phyloP scores from a whole-genome alignment of 2,888 invertebrate species.

The Aplocera efformata region DNA sequence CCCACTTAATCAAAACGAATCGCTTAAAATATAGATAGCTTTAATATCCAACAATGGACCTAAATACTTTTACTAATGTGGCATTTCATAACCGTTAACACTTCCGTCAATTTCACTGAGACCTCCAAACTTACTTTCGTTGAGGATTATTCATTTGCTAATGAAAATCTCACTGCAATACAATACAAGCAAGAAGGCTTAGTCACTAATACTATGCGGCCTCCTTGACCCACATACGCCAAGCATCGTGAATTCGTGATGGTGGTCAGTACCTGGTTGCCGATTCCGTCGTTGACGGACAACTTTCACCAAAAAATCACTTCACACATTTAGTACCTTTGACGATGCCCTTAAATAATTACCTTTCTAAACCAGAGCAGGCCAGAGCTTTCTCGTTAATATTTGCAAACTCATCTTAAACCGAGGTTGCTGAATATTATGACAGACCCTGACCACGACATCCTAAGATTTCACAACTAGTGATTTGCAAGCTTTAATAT shows the following conservation, averaged over 20 bases:
- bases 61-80: too few species aligned
- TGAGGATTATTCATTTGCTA: constrained; percentile 36
- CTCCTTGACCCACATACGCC: constrained; percentile 69
- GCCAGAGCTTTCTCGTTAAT: background rate
- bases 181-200: constrained; percentile 50
- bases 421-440: constrained; percentile 15
- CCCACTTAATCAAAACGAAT: too few species aligned
- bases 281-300: constrained; percentile 54
- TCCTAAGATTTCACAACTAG: constrained; percentile 20
- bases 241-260: constrained; percentile 58
- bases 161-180: constrained; percentile 44
- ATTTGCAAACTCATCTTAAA: constrained; percentile 10
- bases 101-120: constrained; percentile 16
- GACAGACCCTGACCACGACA: constrained; percentile 21
- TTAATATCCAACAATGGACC: too few species aligned
- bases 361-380: constrained; percentile 12
- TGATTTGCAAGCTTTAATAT: constrained; percentile 3
- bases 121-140: constrained; percentile 23
- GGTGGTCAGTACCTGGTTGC: constrained; percentile 50
- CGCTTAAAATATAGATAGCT: too few species aligned
- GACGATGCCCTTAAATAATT: constrained; percentile 39
- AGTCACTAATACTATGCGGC: constrained; percentile 52
- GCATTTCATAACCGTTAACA: too few species aligned
- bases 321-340: constrained; percentile 27
- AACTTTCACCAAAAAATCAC: constrained; percentile 71